These are phyloP conservation scores for Lucinisca nassula DNA, from an alignment of 2,888 invertebrate genomes.

Conservation along the genomic window DNA sequence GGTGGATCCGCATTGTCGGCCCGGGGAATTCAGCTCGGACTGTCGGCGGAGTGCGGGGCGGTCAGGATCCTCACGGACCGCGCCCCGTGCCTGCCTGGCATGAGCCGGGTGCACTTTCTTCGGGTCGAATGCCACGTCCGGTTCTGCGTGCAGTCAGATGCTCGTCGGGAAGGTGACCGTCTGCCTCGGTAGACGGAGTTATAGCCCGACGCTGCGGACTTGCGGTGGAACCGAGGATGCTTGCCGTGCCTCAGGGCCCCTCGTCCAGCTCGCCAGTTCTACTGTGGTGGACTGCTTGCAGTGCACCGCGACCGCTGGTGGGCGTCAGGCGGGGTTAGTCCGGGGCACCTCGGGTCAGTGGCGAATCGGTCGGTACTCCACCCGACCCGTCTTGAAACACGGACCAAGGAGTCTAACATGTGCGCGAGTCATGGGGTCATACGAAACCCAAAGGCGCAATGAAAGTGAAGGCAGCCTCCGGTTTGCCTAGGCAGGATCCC, in stretches of 20 bases:
- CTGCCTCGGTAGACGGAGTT: conserved; percentile 27
- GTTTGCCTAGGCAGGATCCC: conserved; percentile 83
- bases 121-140: conserved; percentile 76
- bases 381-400: no score
- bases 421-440: conserved; percentile 91
- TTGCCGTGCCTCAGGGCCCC: conserved; percentile 28
- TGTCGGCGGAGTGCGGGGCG: conserved; percentile 85
- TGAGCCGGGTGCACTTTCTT: conserved; percentile 88
- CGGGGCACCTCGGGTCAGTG: conserved; percentile 65
- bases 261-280: background rate
- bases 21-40: conserved; percentile 53
- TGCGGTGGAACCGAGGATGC: conserved; percentile 63
- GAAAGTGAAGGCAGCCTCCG: conserved; percentile 90
- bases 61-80: conserved; percentile 89
- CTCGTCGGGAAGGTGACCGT: conserved; percentile 58
- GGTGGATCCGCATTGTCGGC: conserved; percentile 84
- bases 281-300: conserved; percentile 60
- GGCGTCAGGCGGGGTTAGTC: conserved; percentile 45
- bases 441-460: conserved; percentile 91
- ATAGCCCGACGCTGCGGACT: conserved; percentile 34
- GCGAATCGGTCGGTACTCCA: no score
- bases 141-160: conserved; percentile 69
- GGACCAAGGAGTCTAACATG: conserved; percentile 93
- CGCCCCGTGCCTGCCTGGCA: conserved; percentile 90
- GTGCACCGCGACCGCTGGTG: conserved; percentile 31